Base-by-base conservation (phyloP, 2,888 invertebrate genomes). In the Isoperla grammatica region DNA sequence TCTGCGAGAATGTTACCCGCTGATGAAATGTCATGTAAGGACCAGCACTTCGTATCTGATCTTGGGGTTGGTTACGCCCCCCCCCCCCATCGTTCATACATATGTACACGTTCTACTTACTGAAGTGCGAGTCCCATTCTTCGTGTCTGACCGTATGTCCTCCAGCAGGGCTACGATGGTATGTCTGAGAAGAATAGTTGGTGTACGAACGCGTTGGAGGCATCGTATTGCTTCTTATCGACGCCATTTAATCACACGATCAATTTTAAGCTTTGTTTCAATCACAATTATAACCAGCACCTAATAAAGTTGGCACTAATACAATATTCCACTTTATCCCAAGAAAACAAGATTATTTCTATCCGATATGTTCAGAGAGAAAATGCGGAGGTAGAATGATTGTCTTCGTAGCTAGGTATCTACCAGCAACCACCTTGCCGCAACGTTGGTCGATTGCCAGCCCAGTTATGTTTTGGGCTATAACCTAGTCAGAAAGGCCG, bases 101-200 rank as follows among this genome's bases (percentile, higher is more conserved):
- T n/a, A 29, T 29, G 29, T 6, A 29, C 5, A 8, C 8, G 29
- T 29, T 11, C 20, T 9, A 53, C 53, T 53, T 53, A 53, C 39
- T 53, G 39, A 53, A 53, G 11, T 53, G 53, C 39, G 53, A 17
- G n/a, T 53, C 53, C 53, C 53, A 53, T 19, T 53, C 53, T 12
- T 13, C 37, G 37, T 39, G 39, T 11, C 17, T n/a, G 13, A 35
- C 6, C 6, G 29, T 13, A 2, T n/a, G 9, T 29, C 29, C 23
- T 15, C 29, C 15, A 29, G 29, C 5, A 8, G 29, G 29, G 9
- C 37, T 20, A 11, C 53, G 53, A 8, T 37, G 39, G 37, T 37
- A 19, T 12, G 53, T 12, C n/a, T 53, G 37, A 15, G 53, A 39
- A 15, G 53, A 50, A n/a, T 53, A 39, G 17, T 37, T 53, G 53